These are phyloP conservation scores for Lucilia cuprina DNA, from an alignment of 1,140 invertebrate species.

Conservation along the genomic window DNA sequence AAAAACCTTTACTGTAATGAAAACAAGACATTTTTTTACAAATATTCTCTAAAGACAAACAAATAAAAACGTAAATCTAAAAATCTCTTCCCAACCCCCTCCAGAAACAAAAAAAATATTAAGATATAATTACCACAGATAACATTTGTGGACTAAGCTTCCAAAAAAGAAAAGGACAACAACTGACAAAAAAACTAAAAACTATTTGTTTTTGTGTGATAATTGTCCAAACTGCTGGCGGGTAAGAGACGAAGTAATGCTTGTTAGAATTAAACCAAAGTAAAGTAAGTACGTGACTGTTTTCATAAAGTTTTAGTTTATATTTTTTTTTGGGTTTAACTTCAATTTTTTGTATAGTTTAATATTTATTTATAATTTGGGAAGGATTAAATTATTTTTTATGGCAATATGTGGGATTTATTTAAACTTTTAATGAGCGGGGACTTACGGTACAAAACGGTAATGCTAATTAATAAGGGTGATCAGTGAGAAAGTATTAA, in stretches of 20 bases:
- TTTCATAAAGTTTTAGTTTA: neutral
- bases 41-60: no score
- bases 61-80: no score
- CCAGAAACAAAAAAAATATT: neutral
- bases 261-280: neutral
- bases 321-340: neutral
- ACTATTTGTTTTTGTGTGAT: neutral
- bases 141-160: neutral
- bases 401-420: no score
- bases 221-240: neutral
- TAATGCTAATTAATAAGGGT: no score
- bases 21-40: no score
- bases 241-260: neutral
- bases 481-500: no score
- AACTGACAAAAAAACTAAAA: neutral
- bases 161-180: neutral
- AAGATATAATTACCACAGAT: constrained; percentile 2
- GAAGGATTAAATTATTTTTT: neutral
- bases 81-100: no score
- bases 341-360: no score
- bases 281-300: neutral
- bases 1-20: no score
- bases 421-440: neutral
- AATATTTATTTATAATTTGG: neutral
- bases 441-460: neutral